Percentiles rank a stretch among this genome's conserved stretches.
These are phyloP conservation scores for Petrocephalus zakoni DNA, from an alignment of 2,113 vertebrate genomes.

Conservation along the genomic window DNA sequence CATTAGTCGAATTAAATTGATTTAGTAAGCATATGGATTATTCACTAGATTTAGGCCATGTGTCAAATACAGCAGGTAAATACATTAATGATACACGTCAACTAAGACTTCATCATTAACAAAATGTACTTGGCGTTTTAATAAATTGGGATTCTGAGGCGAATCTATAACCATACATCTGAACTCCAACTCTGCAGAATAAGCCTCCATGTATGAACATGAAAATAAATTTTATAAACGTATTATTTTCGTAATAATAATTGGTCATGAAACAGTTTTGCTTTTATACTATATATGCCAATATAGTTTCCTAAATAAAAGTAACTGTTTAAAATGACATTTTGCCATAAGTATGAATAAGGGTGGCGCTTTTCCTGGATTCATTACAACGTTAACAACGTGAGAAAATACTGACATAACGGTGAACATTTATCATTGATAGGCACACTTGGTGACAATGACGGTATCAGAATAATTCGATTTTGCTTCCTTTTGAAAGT, in stretches of 20 bases:
- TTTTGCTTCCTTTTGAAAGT: neutral
- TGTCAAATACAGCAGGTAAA: conserved; percentile 23
- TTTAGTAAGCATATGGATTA: neutral
- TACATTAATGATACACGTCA: conserved; percentile 31
- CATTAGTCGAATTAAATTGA: conserved; percentile 8
- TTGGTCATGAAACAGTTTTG: neutral
- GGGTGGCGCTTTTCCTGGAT: neutral
- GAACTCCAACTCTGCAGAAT: neutral
- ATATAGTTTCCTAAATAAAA: neutral
- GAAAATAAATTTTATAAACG: neutral
- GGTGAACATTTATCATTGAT: neutral
- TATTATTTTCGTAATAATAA: neutral
- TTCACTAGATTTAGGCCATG: neutral
- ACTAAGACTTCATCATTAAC: conserved; percentile 5
- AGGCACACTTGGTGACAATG: neutral
- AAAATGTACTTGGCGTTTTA: neutral
- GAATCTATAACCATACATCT: neutral
- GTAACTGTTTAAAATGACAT: neutral
- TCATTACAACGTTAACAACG: neutral
- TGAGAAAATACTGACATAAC: neutral
- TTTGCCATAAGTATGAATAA: neutral
- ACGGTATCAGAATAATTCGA: neutral
- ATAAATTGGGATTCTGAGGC: neutral
- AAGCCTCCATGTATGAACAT: neutral
- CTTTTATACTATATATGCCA: neutral